Conservation (phyloP, 2,113 vertebrate species). For the Calidris pugnax region DNA sequence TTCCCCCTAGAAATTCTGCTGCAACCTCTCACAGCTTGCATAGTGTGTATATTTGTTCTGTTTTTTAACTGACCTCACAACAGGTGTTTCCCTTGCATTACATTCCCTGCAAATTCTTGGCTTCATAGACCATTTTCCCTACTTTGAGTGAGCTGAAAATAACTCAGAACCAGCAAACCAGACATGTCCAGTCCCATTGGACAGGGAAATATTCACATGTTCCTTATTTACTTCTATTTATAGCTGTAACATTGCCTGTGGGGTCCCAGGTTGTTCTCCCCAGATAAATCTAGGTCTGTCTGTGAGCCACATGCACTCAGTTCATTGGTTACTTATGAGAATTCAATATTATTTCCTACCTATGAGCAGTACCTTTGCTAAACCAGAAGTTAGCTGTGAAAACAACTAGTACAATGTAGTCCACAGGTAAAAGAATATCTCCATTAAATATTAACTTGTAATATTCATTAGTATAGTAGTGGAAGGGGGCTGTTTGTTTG, state of each 20-base stretch:
- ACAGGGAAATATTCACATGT: neutral
- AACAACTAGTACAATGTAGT: neutral
- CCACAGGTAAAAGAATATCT: neutral
- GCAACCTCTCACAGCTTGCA: neutral
- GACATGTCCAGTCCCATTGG: neutral
- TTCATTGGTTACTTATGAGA: neutral
- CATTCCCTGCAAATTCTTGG: slow-evolving; percentile 13
- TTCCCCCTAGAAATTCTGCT: neutral
- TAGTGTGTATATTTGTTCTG: neutral
- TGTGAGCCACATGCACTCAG: neutral
- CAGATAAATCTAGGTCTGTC: neutral
- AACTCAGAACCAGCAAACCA: neutral
- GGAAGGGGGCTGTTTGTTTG: neutral
- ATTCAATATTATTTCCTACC: neutral
- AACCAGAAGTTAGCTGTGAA: neutral
- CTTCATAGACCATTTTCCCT: neutral
- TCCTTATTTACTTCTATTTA: neutral
- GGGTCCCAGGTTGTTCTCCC: neutral
- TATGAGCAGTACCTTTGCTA: neutral
- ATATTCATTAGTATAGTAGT: slow-evolving; percentile 13
- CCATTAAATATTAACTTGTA: slow-evolving; percentile 38
- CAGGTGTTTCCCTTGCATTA: slow-evolving; percentile 57
- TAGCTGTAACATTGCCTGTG: neutral
- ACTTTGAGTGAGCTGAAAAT: slow-evolving; percentile 20
- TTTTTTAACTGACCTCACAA: slow-evolving; percentile 21